Evolutionary conservation across 2,888 invertebrate species (phyloP).

Genomic region (Branchellion lobata): DNA sequence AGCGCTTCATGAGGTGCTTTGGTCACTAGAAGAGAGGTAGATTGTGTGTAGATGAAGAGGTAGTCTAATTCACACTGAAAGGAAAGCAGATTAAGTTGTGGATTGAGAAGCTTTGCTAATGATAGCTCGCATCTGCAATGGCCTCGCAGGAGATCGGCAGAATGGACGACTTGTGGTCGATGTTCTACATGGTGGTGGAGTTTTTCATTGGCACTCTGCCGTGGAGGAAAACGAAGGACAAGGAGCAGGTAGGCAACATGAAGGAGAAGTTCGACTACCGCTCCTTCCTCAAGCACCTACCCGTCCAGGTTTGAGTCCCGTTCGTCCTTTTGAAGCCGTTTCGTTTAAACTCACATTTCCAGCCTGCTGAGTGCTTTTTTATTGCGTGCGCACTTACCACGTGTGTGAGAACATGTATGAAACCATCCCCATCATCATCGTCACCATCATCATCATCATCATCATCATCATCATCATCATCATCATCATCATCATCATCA

Average conservation of each 20-base stretch:
- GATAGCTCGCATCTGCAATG: too few species aligned
- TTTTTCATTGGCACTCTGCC: slow-evolving; percentile 97
- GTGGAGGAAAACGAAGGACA: slow-evolving; percentile 97
- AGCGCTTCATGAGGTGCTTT: background rate
- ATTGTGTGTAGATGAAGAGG: background rate
- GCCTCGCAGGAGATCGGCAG: slow-evolving; percentile 88
- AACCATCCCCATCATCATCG: background rate
- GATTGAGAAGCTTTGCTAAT: too few species aligned
- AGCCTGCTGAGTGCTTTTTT: background rate
- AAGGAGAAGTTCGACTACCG: slow-evolving; percentile 96
- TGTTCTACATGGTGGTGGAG: slow-evolving; percentile 99
- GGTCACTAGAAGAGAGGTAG: too few species aligned
- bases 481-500: background rate
- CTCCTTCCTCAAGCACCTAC: slow-evolving; percentile 85
- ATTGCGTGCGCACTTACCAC: too few species aligned
- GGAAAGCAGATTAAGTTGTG: too few species aligned
- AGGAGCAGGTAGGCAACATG: slow-evolving; percentile 89
- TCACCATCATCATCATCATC: slow-evolving; percentile 3
- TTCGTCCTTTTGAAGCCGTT: background rate
- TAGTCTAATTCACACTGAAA: too few species aligned
- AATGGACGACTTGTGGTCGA: slow-evolving; percentile 97
- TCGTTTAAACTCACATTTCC: background rate
- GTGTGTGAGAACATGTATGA: too few species aligned
- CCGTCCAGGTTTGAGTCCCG: slow-evolving; percentile 65
- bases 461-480: background rate